A percentile compares a stretch with the other conserved stretches of the same genome.
Evolutionary conservation across 2,113 vertebrate species (phyloP).

Genomic region (Tragelaphus buxtoni): DNA sequence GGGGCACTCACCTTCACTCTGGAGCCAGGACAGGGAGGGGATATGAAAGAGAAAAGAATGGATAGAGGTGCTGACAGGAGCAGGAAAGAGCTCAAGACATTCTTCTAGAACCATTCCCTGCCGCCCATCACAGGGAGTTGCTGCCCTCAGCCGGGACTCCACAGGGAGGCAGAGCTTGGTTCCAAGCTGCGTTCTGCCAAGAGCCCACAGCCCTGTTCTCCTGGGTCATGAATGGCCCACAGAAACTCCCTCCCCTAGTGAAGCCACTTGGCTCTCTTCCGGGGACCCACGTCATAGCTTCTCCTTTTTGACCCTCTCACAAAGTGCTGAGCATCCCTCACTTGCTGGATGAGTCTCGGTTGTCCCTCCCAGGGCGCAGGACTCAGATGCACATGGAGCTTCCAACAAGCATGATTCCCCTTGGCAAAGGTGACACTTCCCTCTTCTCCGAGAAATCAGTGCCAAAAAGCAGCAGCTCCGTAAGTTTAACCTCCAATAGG

Average conservation of each 20-base stretch:
- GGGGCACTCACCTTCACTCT: neutral
- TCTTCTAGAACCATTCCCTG: neutral
- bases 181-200: neutral
- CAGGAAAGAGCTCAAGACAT: neutral
- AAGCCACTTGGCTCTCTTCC: neutral
- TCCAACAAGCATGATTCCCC: neutral
- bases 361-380: neutral
- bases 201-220: neutral
- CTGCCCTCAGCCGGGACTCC: neutral
- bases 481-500: neutral
- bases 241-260: accelerated
- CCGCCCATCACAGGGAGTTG: neutral
- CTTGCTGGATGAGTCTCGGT: neutral
- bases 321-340: neutral
- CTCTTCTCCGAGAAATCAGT: neutral
- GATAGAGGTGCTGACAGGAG: neutral
- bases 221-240: neutral
- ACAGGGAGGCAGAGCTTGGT: neutral
- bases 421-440: neutral
- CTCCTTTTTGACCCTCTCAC: neutral
- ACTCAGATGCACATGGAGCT: neutral
- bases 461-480: neutral
- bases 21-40: neutral
- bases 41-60: neutral
- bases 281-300: accelerated